Conservation (phyloP, 2,113 vertebrate species). For the Orientallactaga bullata region DNA sequence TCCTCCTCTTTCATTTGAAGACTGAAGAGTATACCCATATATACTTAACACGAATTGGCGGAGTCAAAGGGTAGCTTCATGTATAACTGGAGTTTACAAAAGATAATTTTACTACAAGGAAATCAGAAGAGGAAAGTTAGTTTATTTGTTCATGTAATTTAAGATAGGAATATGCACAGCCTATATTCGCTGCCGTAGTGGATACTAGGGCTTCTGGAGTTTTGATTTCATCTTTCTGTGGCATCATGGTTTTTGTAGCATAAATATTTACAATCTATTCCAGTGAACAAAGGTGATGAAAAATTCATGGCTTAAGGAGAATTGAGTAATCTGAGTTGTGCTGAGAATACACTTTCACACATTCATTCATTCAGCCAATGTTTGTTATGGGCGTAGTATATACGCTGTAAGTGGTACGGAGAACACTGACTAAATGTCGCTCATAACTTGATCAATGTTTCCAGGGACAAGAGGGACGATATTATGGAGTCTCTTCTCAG, state of each 20-base stretch:
- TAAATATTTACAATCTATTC: conserved; percentile 57
- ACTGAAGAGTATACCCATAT: neutral
- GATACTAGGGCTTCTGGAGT: conserved; percentile 5
- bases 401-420: neutral
- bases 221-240: conserved; percentile 11
- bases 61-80: neutral
- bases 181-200: conserved; percentile 5
- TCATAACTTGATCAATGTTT: neutral
- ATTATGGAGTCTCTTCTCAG: neutral
- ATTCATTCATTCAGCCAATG: conserved; percentile 36
- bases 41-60: neutral
- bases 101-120: neutral
- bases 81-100: neutral
- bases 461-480: neutral
- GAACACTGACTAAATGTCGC: neutral
- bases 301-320: conserved; percentile 68
- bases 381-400: conserved; percentile 41
- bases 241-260: conserved; percentile 28
- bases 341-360: neutral
- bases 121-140: neutral
- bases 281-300: conserved; percentile 42
- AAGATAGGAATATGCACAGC: conserved; percentile 40
- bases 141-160: conserved; percentile 22
- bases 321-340: conserved; percentile 14
- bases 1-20: neutral